Evolutionary conservation across 2,888 invertebrate genomes (phyloP).

Genomic region (Paralinhomoeus sp.): DNA sequence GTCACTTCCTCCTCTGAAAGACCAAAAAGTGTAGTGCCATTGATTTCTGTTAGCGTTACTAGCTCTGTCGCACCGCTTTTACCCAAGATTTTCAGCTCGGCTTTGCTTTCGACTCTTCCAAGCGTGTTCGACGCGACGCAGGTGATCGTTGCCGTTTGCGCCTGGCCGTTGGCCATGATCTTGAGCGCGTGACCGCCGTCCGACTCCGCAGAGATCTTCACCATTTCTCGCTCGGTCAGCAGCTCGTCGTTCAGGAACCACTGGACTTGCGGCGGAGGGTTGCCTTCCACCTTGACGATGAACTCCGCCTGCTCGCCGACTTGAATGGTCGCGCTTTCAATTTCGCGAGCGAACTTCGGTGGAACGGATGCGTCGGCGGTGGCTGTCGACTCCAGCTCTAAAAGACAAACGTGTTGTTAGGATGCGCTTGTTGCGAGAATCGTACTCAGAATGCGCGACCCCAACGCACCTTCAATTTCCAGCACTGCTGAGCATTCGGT

Average conservation of each 20-base stretch:
- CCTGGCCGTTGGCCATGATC: slow-evolving; percentile 26
- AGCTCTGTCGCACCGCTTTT: no score
- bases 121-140: slow-evolving; percentile 19
- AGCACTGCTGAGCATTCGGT: slow-evolving; percentile 5
- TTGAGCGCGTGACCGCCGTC: slow-evolving; percentile 21
- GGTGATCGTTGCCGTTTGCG: slow-evolving; percentile 16
- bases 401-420: no score
- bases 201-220: slow-evolving; percentile 6
- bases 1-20: no score
- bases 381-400: no score
- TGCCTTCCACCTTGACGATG: slow-evolving; percentile 10
- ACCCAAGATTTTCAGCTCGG: slow-evolving; percentile 1
- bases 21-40: no score
- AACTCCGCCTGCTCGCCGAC: slow-evolving; percentile 6
- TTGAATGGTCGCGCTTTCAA: no score
- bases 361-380: no score
- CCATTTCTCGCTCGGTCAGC: slow-evolving; percentile 8
- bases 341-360: no score
- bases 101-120: slow-evolving; percentile 1
- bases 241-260: slow-evolving; percentile 16
- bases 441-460: no score
- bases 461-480: slow-evolving; percentile 3
- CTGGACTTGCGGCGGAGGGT: slow-evolving; percentile 10
- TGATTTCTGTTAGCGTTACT: no score
- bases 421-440: no score